Conservation (phyloP, 2,113 vertebrate species). For the Hydrochoerus hydrochaeris region DNA sequence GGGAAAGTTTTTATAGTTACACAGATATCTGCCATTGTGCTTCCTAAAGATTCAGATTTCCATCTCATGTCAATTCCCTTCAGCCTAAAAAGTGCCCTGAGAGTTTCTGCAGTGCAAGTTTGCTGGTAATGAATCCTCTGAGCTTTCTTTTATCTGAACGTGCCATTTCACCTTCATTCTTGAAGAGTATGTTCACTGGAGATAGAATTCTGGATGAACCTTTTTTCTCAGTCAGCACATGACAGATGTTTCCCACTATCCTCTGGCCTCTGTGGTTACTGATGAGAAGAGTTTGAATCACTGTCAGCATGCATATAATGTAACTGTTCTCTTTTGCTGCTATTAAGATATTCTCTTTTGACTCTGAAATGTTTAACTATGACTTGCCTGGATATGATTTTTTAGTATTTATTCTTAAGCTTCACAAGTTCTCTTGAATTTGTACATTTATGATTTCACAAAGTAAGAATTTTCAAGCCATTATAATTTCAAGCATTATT, state of each 20-base stretch:
- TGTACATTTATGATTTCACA: background rate
- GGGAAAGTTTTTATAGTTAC: background rate
- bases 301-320: background rate
- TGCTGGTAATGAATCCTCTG: background rate
- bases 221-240: background rate
- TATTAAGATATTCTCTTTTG: conserved; percentile 15
- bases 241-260: background rate
- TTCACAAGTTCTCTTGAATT: background rate
- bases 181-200: background rate
- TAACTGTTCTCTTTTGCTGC: background rate
- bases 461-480: conserved; percentile 1
- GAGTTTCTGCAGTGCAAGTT: background rate
- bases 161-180: conserved; percentile 3
- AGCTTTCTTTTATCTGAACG: background rate
- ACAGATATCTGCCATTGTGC: background rate
- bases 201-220: background rate
- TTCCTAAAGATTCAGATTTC: conserved; percentile 10
- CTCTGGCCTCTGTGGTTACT: background rate
- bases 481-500: background rate
- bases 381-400: background rate
- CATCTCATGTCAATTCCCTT: background rate
- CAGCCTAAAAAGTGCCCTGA: background rate
- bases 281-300: background rate
- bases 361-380: background rate
- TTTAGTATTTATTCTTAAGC: background rate